Evolutionary conservation across 2,113 vertebrate species (phyloP), one percentile per base, ranked within the genome.

Genomic region (Melanostigma gelatinosum): DNA sequence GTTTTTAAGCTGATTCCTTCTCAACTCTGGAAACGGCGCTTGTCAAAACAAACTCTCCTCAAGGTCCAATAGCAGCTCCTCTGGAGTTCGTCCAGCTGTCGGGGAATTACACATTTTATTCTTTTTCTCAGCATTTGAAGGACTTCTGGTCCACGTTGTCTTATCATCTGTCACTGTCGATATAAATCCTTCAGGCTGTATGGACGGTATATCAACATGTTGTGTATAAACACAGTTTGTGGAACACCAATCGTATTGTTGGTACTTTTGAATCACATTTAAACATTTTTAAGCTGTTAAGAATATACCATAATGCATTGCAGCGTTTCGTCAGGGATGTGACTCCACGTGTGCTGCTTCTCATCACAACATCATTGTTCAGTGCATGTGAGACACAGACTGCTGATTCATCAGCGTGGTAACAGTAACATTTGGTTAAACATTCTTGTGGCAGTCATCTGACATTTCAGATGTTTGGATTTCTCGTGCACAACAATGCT

Each of bases 361-460:
- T 38, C 38, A 8, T 38, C 8, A 9, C 38, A 9, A 9, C 38
- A 9, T 38, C 38, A 9, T 38, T 71, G 66, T 60, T 55, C 1
- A 27, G 8, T 22, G 20, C 11, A 0, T 22, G 7, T 4, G 0
- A 16, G 40, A 65, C 57, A 77, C 67, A 46, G 24, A 65, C 55
- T 1, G 32, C 34, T 38, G 61, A 84, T 65, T 84, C 66, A 50
- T 69, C 16, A 0, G 13, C 16, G 36, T 11, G 62, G 79, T 22
- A 38, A 54, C 55, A 22, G 20, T 65, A 74, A 52, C 82, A 66
- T 84, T 86, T 70, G 69, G 58, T 7, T 16, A 62, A 60, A 77
- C 29, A 58, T 75, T 75, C 74, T 48, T 32, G 77, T 1, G 87
- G 74, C 54, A 0, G n/a, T 13, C 29, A 6, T 34, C 42, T 75